These are phyloP conservation scores for Neostethus bicornis DNA, from an alignment of 2,797 vertebrate species.

Conservation along the genomic window DNA sequence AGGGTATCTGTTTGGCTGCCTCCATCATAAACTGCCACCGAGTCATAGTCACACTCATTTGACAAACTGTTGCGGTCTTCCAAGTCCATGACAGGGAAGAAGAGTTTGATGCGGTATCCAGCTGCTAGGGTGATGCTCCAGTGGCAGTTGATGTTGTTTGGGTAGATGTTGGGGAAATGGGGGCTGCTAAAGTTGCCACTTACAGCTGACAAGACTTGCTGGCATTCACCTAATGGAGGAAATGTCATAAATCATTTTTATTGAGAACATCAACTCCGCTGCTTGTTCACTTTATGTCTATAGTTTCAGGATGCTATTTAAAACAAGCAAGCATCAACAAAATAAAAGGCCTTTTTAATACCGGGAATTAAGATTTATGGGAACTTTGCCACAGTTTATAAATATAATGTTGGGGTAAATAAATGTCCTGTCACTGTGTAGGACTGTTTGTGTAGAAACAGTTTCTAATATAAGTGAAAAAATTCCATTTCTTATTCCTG, in stretches of 20 bases:
- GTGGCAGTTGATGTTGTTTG: constrained; percentile 97
- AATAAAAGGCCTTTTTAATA: constrained; percentile 5
- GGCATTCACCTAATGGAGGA: constrained; percentile 87
- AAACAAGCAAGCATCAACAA: background rate
- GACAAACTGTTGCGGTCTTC: constrained; percentile 91
- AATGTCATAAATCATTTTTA: constrained; percentile 5
- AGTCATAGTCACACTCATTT: constrained; percentile 89
- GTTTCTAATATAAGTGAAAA: too few species aligned
- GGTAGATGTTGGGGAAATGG: constrained; percentile 90
- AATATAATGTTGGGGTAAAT: background rate
- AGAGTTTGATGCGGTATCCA: constrained; percentile 89
- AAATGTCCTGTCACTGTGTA: too few species aligned
- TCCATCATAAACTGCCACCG: constrained; percentile 86
- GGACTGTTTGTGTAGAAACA: too few species aligned
- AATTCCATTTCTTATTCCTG: too few species aligned
- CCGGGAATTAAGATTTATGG: background rate
- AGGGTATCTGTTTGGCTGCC: constrained; percentile 76
- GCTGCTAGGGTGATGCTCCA: constrained; percentile 88
- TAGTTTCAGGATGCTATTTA: background rate
- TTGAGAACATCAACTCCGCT: background rate
- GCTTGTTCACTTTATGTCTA: background rate
- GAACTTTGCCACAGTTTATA: background rate
- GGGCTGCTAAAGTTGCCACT: constrained; percentile 95
- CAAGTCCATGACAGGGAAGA: constrained; percentile 88
- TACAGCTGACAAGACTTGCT: constrained; percentile 85